Evolutionary conservation across 2,113 vertebrate genomes (phyloP), one percentile per base, ranked within the genome.

Genomic region (Nansenia antarctica): DNA sequence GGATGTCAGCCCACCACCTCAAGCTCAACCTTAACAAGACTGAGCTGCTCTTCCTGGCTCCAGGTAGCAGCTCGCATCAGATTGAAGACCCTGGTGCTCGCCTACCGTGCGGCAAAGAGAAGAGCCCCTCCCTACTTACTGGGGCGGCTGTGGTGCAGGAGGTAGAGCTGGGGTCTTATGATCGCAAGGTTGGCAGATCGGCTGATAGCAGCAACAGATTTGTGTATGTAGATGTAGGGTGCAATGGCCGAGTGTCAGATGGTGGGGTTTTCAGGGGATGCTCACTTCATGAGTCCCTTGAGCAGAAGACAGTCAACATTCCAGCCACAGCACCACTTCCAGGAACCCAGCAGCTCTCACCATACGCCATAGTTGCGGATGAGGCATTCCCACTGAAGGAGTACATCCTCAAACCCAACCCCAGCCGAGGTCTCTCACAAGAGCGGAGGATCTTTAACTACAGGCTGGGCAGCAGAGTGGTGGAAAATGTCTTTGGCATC

Each of bases 401-500:
- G 2, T 60, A 70, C 45, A 20, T 70, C 9, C 32, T 53, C 9
- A 70, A 62, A 11, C 59, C 68, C 2, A 62, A 62, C 8, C 5
- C 68, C 5, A 15, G 45, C 5, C 24, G 42, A 26, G 15, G 22
- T 39, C 68, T 70, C 22, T 47, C 57, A 2, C 14, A 12, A 18
- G 59, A 70, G 15, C 67, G 60, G 34, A 45, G 34, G 9, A 9
- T 70, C 45, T 70, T 52, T 45, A 70, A 54, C 32, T 63, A 63
- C 45, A 45, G 69, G 12, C 14, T 70, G 32, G 2, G 42, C 29
- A 18, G 31, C 9, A 34, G 34, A 14, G 37, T 65, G 18, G 35
- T 65, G 2, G 61, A 58, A 72, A 72, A 72, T 39, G 20, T 26
- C 24, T 71, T 57, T 72, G 62, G 61, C 60, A 72, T 65, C 12